Evolutionary conservation across 2,888 invertebrate genomes (phyloP), one percentile per base, ranked within the genome.

Genomic region (Chrysolina oricalcia): DNA sequence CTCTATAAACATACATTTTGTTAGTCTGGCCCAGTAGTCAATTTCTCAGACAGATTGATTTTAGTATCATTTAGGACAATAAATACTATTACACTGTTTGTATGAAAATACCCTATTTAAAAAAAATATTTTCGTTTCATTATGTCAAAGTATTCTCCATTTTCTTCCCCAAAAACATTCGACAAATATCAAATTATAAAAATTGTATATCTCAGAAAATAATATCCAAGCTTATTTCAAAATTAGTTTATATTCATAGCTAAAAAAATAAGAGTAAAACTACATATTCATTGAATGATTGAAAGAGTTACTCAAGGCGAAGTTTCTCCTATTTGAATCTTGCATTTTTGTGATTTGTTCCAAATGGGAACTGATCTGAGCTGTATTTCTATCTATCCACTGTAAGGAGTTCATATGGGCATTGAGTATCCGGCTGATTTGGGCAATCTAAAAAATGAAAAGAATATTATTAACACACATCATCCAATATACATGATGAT

Each of bases 381-480:
- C 92, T 5, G 96, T 94, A 72, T 95, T 95, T 79, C 94, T 93
- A 86, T 98, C 98, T 56, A 98, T 93, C 97, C 97, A 98, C 83
- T 98, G 97, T 86, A 98, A 91, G 0, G 97, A 97, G 64, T 97
- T 97, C 95, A 98, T 98, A 87, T 98, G 98, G 0, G 98, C 97
- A 89, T 98, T 98, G 4, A 98, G 90, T 79, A 98, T 98, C 81
- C 96, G 95, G 0, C 97, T 95, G 81, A 98, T 96, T 90, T 98
- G 97, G 10, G 95, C 94, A 65, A 98, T 94, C 94, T 95, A 90
- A 53, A 90, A 91, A 76, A 80, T 70, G 82, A 83, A 81, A 70
- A 70, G 71, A 43, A 17, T 35, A 46, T 46, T 23, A 46, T 21
- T n/a, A 59, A 35, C 35, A 19, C n/a, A n/a, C n/a, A n/a, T n/a